Evolutionary conservation across 2,113 vertebrate species (phyloP), one percentile per base, ranked within the genome.

Genomic region (Peromyscus californicus): DNA sequence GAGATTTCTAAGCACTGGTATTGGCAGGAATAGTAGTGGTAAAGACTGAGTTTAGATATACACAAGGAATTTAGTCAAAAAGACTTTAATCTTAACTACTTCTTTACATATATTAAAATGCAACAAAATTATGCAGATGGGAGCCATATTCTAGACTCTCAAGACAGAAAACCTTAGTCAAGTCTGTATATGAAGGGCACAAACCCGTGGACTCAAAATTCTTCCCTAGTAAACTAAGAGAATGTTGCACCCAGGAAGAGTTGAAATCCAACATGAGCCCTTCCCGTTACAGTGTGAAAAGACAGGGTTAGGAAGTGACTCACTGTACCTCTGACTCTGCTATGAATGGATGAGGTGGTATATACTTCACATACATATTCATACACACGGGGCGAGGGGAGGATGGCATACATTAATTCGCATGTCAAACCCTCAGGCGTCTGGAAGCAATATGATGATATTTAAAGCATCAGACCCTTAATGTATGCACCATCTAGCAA

Each of bases 401-500:
- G 92, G 94, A 85, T 39, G 19, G 51, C 79, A 92, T 51, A 67
- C 2, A 42, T 22, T 94, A 90, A 97, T 93, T 94, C 84, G 24
- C 57, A 97, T 85, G 70, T 42, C 88, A 92, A 95, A 61, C 42
- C 39, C n/a, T 96, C 84, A 74, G 63, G 90, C 72, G 51, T 87
- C 92, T 88, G 85, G 84, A 95, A 94, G 90, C 36, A 76, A 57
- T 69, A 48, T 22, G 80, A 92, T 87, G 92, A 17, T 92, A 84
- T 92, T 98, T 97, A 76, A 97, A 98, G 85, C 89, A 93, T 57
- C 75, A 65, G 31, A 88, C 89, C 80, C 61, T 94, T 78, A 95
- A 94, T 84, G 63, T 80, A 90, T 39, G 48, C 42, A 88, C 72
- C 79, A 96, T n/a, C 70, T 69, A 94, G 65, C 51, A 85, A 95